These are phyloP conservation scores for Trissolcus brochymenae DNA, from an alignment of 2,888 invertebrate species.

Conservation along the genomic window DNA sequence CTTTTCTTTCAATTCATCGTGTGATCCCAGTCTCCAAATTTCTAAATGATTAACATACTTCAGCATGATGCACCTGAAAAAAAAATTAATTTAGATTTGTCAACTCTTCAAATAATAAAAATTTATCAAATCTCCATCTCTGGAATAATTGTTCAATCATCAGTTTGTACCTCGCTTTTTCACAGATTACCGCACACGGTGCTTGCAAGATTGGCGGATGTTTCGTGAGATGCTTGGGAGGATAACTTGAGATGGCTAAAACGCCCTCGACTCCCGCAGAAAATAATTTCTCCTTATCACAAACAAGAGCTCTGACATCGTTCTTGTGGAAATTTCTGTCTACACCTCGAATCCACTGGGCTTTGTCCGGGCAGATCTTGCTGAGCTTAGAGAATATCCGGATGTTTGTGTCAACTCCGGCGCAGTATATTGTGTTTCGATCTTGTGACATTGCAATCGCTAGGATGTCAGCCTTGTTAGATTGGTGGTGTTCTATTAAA, in stretches of 20 bases:
- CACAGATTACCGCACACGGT: conserved; percentile 79
- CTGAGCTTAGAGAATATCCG: conserved; percentile 84
- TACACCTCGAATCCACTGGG: conserved; percentile 90
- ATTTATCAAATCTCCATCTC: neutral
- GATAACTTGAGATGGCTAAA: conserved; percentile 84
- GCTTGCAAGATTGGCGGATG: conserved; percentile 84
- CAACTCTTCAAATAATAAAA: neutral
- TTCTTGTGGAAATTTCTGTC: conserved; percentile 90
- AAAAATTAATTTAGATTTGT: neutral
- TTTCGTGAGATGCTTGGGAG: conserved; percentile 82
- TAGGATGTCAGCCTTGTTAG: conserved; percentile 89
- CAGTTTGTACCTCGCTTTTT: conserved; percentile 74
- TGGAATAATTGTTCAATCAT: neutral
- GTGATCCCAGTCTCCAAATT: conserved; percentile 80
- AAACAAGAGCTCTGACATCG: conserved; percentile 87
- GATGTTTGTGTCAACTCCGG: conserved; percentile 90
- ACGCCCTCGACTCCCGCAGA: conserved; percentile 91
- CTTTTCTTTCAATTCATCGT: conserved; percentile 65
- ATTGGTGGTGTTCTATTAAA: conserved; percentile 86
- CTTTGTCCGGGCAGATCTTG: conserved; percentile 78
- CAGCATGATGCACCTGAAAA: conserved; percentile 53
- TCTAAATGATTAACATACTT: conserved; percentile 81
- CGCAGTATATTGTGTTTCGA: conserved; percentile 84
- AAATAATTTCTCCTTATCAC: conserved; percentile 82
- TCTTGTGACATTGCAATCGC: conserved; percentile 84